These are phyloP conservation scores for Volucella bombylans DNA, from an alignment of 2,888 invertebrate genomes.

Conservation along the genomic window DNA sequence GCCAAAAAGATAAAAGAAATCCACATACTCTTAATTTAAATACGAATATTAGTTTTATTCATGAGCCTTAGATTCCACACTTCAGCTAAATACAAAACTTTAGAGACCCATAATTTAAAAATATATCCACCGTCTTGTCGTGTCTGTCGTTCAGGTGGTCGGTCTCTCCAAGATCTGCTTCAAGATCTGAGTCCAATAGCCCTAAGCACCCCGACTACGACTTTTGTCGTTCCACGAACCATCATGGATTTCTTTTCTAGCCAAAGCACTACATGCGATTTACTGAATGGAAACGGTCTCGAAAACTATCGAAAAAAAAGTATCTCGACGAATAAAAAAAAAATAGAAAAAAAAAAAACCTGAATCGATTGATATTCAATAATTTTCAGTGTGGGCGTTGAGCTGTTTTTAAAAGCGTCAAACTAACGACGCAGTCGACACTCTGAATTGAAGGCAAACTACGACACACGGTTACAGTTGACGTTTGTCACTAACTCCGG, in stretches of 20 bases:
- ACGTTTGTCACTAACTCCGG: constrained; percentile 45
- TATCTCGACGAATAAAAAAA: background rate
- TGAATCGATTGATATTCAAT: constrained; percentile 68
- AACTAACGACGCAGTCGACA: constrained; percentile 56
- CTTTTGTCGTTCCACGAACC: background rate
- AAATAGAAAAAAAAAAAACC: constrained; percentile 21
- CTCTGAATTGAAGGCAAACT: constrained; percentile 45
- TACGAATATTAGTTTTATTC: constrained; percentile 63
- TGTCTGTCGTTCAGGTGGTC: too few species aligned
- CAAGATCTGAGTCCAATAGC: constrained; percentile 41
- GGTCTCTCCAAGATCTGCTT: background rate
- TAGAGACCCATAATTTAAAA: constrained; percentile 47
- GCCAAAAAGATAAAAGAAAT: constrained; percentile 14
- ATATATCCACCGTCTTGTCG: constrained; percentile 27
- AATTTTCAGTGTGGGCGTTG: constrained; percentile 56
- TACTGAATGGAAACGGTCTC: constrained; percentile 57
- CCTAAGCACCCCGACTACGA: constrained; percentile 40
- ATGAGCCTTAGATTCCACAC: constrained; percentile 48
- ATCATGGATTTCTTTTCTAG: constrained; percentile 16
- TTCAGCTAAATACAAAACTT: constrained; percentile 32
- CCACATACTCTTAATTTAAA: constrained; percentile 46
- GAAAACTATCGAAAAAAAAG: constrained; percentile 31
- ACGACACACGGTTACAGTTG: constrained; percentile 1
- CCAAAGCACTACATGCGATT: constrained; percentile 35
- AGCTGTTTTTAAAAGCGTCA: constrained; percentile 50